Evolutionary conservation across 2,888 invertebrate genomes (phyloP).

Genomic region (Eurois occulta): DNA sequence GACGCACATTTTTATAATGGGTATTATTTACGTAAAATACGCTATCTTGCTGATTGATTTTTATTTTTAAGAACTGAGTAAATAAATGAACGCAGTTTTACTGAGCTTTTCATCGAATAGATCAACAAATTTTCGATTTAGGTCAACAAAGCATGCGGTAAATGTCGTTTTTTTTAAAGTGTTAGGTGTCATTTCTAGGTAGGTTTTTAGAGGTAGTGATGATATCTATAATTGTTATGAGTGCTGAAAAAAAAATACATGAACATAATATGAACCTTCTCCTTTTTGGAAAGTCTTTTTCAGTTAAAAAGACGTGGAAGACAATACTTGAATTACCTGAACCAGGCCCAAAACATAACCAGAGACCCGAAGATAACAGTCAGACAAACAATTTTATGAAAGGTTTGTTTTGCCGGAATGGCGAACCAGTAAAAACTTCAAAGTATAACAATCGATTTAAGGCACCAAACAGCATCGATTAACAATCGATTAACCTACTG

Average conservation of each 20-base stretch:
- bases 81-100: not conserved
- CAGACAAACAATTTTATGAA: not conserved
- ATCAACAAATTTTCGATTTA: too few species aligned
- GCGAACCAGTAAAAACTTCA: slow-evolving; percentile 37
- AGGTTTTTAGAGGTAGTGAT: not conserved
- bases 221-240: not conserved
- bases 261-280: not conserved
- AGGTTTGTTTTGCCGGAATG: slow-evolving; percentile 10
- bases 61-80: slow-evolving; percentile 11
- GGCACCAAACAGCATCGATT: slow-evolving; percentile 49
- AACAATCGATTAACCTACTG: slow-evolving; percentile 62
- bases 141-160: not conserved
- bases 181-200: not conserved
- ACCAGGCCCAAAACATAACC: not conserved
- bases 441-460: slow-evolving; percentile 41
- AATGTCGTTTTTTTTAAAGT: not conserved
- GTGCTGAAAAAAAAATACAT: not conserved
- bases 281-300: not conserved
- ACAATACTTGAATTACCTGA: not conserved
- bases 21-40: slow-evolving; percentile 42
- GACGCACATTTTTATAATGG: slow-evolving; percentile 50
- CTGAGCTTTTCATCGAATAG: not conserved
- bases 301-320: not conserved
- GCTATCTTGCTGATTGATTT: slow-evolving; percentile 22
- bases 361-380: not conserved